phyloP scores from a whole-genome alignment of 2,797 vertebrate genomes.

The Typhlichthys subterraneus region DNA sequence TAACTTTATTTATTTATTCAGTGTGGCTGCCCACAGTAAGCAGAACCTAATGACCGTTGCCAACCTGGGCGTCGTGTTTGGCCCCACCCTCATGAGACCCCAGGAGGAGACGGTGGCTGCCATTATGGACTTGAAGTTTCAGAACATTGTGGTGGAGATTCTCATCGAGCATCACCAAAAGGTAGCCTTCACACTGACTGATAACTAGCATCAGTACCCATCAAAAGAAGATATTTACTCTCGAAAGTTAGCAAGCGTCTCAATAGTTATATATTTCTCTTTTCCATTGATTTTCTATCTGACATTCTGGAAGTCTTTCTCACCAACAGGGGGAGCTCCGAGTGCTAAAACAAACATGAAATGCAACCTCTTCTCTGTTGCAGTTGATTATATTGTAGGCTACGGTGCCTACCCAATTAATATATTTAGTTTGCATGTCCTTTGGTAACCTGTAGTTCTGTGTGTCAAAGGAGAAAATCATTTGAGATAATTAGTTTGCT shows the following conservation, averaged over 20 bases:
- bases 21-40: conserved; percentile 78
- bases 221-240: not conserved
- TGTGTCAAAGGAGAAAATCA: conserved; percentile 50
- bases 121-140: conserved; percentile 99
- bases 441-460: conserved; percentile 48
- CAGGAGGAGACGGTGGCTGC: conserved; percentile 97
- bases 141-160: conserved; percentile 98
- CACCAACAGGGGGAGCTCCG: conserved; percentile 72
- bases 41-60: conserved; percentile 96
- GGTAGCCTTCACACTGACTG: conserved; percentile 67
- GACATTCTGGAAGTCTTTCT: conserved; percentile 5
- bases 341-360: conserved; percentile 43
- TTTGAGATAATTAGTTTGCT: conserved; percentile 61
- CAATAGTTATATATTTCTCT: conserved; percentile 10
- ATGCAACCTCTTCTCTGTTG: conserved; percentile 21
- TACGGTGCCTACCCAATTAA: conserved; percentile 24
- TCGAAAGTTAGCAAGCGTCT: not conserved
- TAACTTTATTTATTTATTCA: conserved; percentile 21
- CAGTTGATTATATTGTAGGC: conserved; percentile 36
- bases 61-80: conserved; percentile 96
- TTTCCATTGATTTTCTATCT: conserved; percentile 8
- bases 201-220: not conserved
- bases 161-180: conserved; percentile 93
- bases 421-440: conserved; percentile 38
- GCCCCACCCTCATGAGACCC: conserved; percentile 95